Base-by-base conservation (phyloP, 92 coral and sea anemone species). In the Zoanthus gigantus region DNA sequence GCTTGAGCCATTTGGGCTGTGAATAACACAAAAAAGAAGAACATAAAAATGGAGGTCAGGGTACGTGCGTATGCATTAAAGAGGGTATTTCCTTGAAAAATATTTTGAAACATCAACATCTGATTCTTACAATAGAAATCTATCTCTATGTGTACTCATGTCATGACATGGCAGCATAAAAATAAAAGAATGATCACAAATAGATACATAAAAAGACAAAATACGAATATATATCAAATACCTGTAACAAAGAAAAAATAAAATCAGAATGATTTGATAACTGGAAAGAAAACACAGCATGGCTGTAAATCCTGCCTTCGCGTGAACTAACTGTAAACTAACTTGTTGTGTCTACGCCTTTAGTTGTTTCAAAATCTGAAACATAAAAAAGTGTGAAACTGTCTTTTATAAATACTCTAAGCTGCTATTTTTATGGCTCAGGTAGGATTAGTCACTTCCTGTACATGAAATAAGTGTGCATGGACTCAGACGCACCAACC, bases 1-100 rank as follows among this genome's bases (percentile, higher is more conserved):
- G 14, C 50, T 65, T 81, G 28, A 81, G 44, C 85, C 85, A 66
- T 28, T 81, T 81, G 12, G 85, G 85, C 85, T 81, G 85, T 23
- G 18, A 66, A 66, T 7, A 15, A 23, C 31, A 46, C 15, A 42
- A 81, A 65, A 45, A 18, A 37, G 18, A 63, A 28, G 3, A 42
- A 16, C 44, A 81, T 77, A 2, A 67, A 15, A 30, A 61, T 37
- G 12, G 12, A 12, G 9, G 4, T 28, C 45, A 80, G 34, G 12
- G 23, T 0, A 2, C 42, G 3, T n/a, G 0, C 12, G 72, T 0
- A 63, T 0, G 4, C 10, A 3, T 37, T 10, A n/a, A 13, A 2
- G 5, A 37, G 17, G 11, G 15, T 13, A n/a, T 63, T 18, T 17
- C 4, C 30, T 63, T 37, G 42, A 0, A 63, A 28, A 17, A n/a